phyloP scores from a whole-genome alignment of 2,888 invertebrate species.

The Hyalella azteca region DNA sequence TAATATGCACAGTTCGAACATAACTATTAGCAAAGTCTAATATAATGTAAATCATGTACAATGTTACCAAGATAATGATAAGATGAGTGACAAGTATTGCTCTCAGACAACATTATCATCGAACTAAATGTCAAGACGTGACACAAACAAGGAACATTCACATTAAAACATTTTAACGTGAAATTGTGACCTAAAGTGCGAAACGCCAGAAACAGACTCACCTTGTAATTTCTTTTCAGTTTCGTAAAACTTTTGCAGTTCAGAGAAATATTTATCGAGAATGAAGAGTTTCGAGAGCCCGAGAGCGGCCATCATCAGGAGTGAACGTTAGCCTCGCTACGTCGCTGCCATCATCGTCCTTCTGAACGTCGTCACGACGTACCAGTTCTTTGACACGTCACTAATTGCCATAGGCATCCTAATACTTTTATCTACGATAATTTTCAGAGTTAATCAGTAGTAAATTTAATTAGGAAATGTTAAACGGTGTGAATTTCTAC shows the following conservation, averaged over 20 bases:
- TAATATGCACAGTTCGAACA: too few species aligned
- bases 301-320: conserved; percentile 81
- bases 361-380: background rate
- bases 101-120: too few species aligned
- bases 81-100: too few species aligned
- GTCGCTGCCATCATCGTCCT: background rate
- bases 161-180: background rate
- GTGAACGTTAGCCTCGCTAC: background rate
- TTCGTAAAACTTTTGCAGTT: conserved; percentile 95
- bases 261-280: conserved; percentile 96
- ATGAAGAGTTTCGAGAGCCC: conserved; percentile 97
- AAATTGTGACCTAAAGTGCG: conserved; percentile 32
- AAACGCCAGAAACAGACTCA: conserved; percentile 66
- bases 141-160: too few species aligned
- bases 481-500: background rate
- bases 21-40: too few species aligned
- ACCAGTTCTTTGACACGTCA: background rate
- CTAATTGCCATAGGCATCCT: background rate
- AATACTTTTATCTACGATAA: background rate
- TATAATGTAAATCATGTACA: too few species aligned
- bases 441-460: background rate
- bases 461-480: background rate
- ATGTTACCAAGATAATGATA: too few species aligned
- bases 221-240: conserved; percentile 95
- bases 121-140: too few species aligned